A percentile compares a stretch with the other conserved stretches of the same genome.
These are phyloP conservation scores for Delia radicum DNA, from an alignment of 1,140 invertebrate genomes.

Conservation along the genomic window DNA sequence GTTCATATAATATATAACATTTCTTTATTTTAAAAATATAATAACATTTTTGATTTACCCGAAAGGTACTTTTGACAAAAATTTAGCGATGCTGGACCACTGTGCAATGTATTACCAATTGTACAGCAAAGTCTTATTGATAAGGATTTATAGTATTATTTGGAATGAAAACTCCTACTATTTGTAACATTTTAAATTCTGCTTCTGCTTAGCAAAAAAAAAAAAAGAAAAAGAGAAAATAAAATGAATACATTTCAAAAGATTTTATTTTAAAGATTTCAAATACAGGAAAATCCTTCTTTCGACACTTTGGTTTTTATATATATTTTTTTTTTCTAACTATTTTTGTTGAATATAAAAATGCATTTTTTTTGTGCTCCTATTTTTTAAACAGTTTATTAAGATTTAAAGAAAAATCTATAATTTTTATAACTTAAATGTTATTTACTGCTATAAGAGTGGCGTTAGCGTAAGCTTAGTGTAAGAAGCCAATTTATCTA, in stretches of 20 bases:
- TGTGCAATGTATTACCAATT: too few species aligned
- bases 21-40: too few species aligned
- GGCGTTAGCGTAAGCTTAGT: too few species aligned
- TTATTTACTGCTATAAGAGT: too few species aligned
- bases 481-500: neutral
- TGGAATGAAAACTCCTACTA: neutral
- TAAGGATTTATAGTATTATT: neutral
- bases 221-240: too few species aligned
- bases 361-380: neutral
- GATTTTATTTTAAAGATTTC: neutral
- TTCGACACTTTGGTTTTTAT: neutral
- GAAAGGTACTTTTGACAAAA: too few species aligned
- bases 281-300: neutral
- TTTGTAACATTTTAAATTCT: neutral
- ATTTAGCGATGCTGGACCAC: too few species aligned
- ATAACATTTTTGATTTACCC: too few species aligned
- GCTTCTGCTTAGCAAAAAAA: too few species aligned
- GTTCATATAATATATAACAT: too few species aligned
- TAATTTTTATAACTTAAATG: slow-evolving; percentile 1
- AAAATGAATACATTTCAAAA: slow-evolving; percentile 1
- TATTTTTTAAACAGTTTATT: neutral
- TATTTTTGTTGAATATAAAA: neutral
- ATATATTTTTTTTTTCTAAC: neutral
- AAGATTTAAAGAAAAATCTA: neutral
- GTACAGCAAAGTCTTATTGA: neutral